Base-by-base conservation (phyloP, 2,113 vertebrate species). In the Siphamia tubifer region DNA sequence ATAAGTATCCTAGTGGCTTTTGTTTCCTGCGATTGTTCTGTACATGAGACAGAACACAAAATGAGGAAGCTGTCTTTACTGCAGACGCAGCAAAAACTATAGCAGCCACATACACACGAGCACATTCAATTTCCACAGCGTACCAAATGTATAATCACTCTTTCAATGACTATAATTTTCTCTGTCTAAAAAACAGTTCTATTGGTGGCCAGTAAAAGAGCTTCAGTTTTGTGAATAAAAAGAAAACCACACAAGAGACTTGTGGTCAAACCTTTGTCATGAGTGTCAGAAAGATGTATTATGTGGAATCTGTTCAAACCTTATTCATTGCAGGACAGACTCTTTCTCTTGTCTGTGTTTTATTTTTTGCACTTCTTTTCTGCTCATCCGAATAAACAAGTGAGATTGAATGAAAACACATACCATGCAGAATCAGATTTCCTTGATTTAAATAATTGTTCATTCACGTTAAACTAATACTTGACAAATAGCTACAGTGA, bases 1-100 rank as follows among this genome's bases (percentile, higher is more conserved):
- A 24, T 54, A 56, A 10, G 61, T 35, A 36, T 84, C 61, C 38
- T 25, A 21, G 63, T 77, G 23, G n/a, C 78, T 67, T 67, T 6
- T 2, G 55, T 78, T 90, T 92, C 90, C 90, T 89, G 66, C 72
- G 2, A 87, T 93, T 91, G 89, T 90, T 73, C 62, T 82, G 70
- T 39, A 58, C 66, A 57, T 64, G 23, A 52, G 79, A n/a, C n/a
- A 78, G 56, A 68, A 60, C 63, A 31, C 64, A 69, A 69, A 75
- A 73, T 80, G 82, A 91, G 85, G 85, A 90, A 88, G 75, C 82
- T 38, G 47, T 28, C 43, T 64, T 83, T 85, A 77, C 67, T 79
- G 87, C 86, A 80, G 58, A 87, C 66, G 11, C 77, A 81, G 87
- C 88, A 81, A 67, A 78, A 81, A 51, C 0, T 23, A n/a, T n/a